These are phyloP conservation scores for Pseudochirops cupreus DNA, from an alignment of 2,797 vertebrate species.

Conservation along the genomic window DNA sequence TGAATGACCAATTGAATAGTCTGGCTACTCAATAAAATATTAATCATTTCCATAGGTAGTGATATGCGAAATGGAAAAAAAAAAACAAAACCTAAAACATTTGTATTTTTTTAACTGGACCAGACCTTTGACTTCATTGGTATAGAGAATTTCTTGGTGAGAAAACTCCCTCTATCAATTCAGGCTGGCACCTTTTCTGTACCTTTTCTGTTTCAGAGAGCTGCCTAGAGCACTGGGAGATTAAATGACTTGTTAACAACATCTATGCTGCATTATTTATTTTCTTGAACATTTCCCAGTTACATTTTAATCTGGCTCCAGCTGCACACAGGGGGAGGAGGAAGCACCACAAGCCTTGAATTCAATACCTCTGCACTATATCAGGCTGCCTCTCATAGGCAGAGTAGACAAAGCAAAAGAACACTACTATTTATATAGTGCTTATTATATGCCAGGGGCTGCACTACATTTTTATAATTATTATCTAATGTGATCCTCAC, in stretches of 20 bases:
- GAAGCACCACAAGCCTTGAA: neutral
- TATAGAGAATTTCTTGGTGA: neutral
- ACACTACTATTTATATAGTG: neutral
- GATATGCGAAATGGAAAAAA: neutral
- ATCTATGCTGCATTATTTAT: neutral
- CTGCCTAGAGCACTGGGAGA: neutral
- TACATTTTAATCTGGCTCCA: neutral
- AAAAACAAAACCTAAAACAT: neutral
- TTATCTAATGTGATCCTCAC: neutral
- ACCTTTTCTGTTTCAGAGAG: neutral
- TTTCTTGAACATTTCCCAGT: neutral
- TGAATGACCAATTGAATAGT: neutral
- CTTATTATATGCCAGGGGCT: neutral
- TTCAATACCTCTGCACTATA: neutral
- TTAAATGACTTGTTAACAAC: neutral
- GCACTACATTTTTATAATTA: neutral
- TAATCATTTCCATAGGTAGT: constrained; percentile 37
- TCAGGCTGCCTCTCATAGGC: neutral
- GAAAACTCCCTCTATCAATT: neutral
- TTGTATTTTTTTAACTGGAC: neutral
- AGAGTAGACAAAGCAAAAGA: neutral
- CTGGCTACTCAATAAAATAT: neutral
- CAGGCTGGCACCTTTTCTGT: neutral
- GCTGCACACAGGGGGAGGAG: neutral
- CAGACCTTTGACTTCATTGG: neutral